These are phyloP conservation scores for Rutpela maculata DNA, from an alignment of 2,888 invertebrate genomes.

Conservation along the genomic window DNA sequence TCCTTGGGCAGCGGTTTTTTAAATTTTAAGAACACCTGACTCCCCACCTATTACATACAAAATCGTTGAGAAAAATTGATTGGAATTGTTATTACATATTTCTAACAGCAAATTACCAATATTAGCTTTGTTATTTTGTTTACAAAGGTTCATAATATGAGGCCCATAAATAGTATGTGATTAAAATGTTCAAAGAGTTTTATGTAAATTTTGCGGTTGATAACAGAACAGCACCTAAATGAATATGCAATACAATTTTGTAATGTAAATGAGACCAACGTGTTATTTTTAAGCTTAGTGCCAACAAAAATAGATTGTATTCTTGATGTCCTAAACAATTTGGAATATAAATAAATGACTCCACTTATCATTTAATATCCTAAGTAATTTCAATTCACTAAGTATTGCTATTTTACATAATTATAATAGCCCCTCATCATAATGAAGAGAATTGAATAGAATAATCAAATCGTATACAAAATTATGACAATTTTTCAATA, in stretches of 20 bases:
- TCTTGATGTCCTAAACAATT: not conserved
- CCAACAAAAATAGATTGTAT: not conserved
- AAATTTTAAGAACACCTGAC: too few species aligned
- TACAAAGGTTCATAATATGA: not conserved
- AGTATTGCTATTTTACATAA: too few species aligned
- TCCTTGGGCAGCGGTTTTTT: too few species aligned
- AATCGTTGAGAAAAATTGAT: not conserved
- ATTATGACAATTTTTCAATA: too few species aligned
- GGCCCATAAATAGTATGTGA: not conserved
- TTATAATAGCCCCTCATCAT: too few species aligned
- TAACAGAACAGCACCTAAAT: not conserved
- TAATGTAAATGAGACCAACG: not conserved
- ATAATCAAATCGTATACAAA: too few species aligned
- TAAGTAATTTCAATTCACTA: too few species aligned
- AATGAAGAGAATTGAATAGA: too few species aligned
- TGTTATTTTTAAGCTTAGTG: not conserved
- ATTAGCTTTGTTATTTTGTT: not conserved
- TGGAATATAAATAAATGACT: slow-evolving; percentile 14
- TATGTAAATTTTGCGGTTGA: not conserved
- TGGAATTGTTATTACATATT: not conserved
- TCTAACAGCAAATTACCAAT: not conserved
- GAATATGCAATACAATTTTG: not conserved
- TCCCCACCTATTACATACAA: too few species aligned
- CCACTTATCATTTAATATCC: slow-evolving; percentile 7
- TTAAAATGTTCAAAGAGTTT: slow-evolving; percentile 1